Percentiles rank a stretch among this genome's conserved stretches.
Conservation (phyloP, 2,888 invertebrate species). For the Antheraea assamensis region DNA sequence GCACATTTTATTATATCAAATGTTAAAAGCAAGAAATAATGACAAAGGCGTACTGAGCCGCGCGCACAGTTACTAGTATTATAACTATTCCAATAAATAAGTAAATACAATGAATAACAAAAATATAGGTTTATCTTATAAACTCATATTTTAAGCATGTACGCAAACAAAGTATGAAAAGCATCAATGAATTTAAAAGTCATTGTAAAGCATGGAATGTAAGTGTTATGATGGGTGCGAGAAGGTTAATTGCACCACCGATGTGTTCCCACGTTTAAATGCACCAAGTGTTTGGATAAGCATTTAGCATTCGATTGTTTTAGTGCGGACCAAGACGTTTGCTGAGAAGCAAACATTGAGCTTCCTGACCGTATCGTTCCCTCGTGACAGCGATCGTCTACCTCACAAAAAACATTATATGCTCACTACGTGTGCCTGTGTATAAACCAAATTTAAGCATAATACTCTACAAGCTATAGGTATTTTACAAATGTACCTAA, state of each 20-base stretch:
- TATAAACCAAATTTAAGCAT: background rate
- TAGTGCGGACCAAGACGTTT: conserved; percentile 77
- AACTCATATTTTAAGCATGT: background rate
- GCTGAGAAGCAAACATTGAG: conserved; percentile 71
- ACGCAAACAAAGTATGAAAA: conserved; percentile 2
- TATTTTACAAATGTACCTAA: background rate
- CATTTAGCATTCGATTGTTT: conserved; percentile 82
- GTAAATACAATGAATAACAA: background rate
- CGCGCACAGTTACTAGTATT: too few species aligned
- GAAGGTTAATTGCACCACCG: conserved; percentile 74
- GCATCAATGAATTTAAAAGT: conserved; percentile 12
- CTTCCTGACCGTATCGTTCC: conserved; percentile 55
- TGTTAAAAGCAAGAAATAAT: too few species aligned
- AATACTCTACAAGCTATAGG: background rate
- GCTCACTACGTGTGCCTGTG: conserved; percentile 13
- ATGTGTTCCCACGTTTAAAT: conserved; percentile 79
- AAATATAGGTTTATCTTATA: background rate
- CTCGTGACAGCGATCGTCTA: conserved; percentile 27
- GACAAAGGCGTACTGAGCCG: too few species aligned
- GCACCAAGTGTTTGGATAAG: conserved; percentile 75
- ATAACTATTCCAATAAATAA: background rate
- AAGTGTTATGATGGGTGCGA: conserved; percentile 54
- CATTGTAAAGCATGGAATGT: conserved; percentile 39
- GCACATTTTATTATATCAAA: too few species aligned
- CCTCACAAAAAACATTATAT: conserved; percentile 23